Base-by-base conservation (phyloP, 2,797 vertebrate genomes). In the Melanotaenia parkinsoni region DNA sequence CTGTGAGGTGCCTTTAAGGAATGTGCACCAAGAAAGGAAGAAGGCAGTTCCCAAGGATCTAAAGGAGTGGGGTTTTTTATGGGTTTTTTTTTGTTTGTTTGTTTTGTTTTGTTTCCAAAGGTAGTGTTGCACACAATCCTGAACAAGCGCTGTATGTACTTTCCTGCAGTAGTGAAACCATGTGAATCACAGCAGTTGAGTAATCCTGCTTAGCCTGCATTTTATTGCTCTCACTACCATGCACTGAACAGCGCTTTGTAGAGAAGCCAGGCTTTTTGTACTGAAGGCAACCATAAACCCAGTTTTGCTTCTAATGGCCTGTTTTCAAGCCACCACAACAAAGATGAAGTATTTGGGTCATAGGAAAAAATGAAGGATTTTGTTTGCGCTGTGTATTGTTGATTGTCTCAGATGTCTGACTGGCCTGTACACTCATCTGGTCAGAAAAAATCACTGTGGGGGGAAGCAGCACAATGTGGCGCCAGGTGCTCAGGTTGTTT, bases 121-220 rank as follows among this genome's bases (percentile, higher is more conserved):
- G 60, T 82, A 74, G 65, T 81, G 72, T 89, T 91, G 82, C 91
- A 90, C 92, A 91, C 79, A 22, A 77, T 76, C 58, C 68, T 72
- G 61, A 84, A 85, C 63, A 83, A 88, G 88, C 88, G 79, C 90
- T 91, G 90, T 90, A 89, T 89, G 86, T 89, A 86, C 65, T 84
- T 78, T 82, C 80, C 76, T 72, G 77, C 75, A 76, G 67, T 75
- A 80, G 74, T 84, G 80, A 85, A 84, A 74, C 73, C 63, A 80
- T 82, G 88, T 89, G 85, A 90, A 86, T 70, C 76, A 78, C 54
- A n/a, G 80, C 80, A 65, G 78, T 61, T 24, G 24, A 79, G 37
- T 90, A 86, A 91, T 90, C 88, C 86, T 80, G 86, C 89, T 89
- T 88, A 84, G 79, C 59, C 73, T 63, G 80, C 88, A 72, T 86